A percentile compares a stretch with the other conserved stretches of the same genome.
phyloP scores from a whole-genome alignment of 2,888 invertebrate species.

The Drosophila kuntzei region DNA sequence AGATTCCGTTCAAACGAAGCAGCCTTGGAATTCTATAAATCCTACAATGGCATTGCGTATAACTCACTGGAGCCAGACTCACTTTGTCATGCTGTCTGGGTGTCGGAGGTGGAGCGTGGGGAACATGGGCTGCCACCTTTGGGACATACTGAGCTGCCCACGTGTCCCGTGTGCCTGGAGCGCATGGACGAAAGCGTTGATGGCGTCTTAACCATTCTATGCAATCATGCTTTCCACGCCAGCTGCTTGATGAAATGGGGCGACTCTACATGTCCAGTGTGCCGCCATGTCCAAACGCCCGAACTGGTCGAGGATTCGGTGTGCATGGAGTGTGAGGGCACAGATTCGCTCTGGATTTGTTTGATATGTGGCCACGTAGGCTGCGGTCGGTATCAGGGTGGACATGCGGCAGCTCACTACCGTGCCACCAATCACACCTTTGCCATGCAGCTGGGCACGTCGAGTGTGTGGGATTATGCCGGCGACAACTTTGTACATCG shows the following conservation, averaged over 20 bases:
- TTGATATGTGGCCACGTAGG: constrained; percentile 99
- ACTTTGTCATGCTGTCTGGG: constrained; percentile 97
- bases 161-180: constrained; percentile 93
- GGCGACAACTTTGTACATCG: constrained; percentile 96
- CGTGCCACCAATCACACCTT: constrained; percentile 98
- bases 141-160: constrained; percentile 97
- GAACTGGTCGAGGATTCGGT: constrained; percentile 87
- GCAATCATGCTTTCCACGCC: constrained; percentile 99
- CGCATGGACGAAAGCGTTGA: constrained; percentile 99
- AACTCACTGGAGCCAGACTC: constrained; percentile 97
- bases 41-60: constrained; percentile 96
- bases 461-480: constrained; percentile 99
- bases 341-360: constrained; percentile 98
- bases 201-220: constrained; percentile 98
- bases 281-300: constrained; percentile 90
- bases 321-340: constrained; percentile 87
- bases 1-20: constrained; percentile 91
- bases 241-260: constrained; percentile 98
- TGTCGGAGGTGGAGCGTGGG: constrained; percentile 95
- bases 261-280: constrained; percentile 98
- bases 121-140: constrained; percentile 90
- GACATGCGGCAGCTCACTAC: constrained; percentile 98
- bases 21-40: constrained; percentile 96
- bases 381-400: constrained; percentile 95
- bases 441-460: constrained; percentile 97